Percentiles rank a stretch among this genome's conserved stretches.
Conservation (phyloP, 2,888 invertebrate species). For the Tetrapedia diversipes region DNA sequence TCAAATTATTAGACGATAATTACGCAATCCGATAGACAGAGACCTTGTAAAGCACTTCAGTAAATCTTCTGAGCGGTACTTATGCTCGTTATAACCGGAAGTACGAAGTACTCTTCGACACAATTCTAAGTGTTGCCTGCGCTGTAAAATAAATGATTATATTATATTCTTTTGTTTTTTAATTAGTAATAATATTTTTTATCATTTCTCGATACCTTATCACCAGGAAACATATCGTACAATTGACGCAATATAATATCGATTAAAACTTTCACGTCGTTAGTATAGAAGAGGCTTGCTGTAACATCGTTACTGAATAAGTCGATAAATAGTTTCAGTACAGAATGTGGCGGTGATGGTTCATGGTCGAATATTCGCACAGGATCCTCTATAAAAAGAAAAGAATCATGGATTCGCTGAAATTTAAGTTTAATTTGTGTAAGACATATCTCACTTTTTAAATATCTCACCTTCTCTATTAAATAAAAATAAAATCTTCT, state of each 20-base stretch:
- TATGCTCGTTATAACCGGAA: conserved; percentile 91
- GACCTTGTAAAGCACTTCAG: conserved; percentile 91
- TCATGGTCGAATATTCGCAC: conserved; percentile 93
- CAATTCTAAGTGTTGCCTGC: conserved; percentile 90
- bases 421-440: not conserved
- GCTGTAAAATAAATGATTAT: conserved; percentile 78
- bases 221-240: conserved; percentile 94
- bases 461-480: conserved; percentile 92
- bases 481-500: conserved; percentile 92
- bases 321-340: conserved; percentile 94
- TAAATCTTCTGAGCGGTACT: conserved; percentile 91
- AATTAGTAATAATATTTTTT: not conserved
- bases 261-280: conserved; percentile 96
- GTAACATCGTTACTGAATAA: conserved; percentile 91
- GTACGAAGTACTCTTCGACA: conserved; percentile 92
- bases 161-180: not conserved
- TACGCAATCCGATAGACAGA: not conserved
- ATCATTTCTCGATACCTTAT: conserved; percentile 85
- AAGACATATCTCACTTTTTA: not conserved
- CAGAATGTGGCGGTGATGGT: conserved; percentile 91
- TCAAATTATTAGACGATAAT: not conserved
- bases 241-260: conserved; percentile 96
- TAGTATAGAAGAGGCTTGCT: conserved; percentile 95
- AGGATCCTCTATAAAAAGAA: conserved; percentile 92
- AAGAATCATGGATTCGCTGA: conserved; percentile 8